These are phyloP conservation scores for Syritta pipiens DNA, from an alignment of 2,888 invertebrate genomes.

Conservation along the genomic window DNA sequence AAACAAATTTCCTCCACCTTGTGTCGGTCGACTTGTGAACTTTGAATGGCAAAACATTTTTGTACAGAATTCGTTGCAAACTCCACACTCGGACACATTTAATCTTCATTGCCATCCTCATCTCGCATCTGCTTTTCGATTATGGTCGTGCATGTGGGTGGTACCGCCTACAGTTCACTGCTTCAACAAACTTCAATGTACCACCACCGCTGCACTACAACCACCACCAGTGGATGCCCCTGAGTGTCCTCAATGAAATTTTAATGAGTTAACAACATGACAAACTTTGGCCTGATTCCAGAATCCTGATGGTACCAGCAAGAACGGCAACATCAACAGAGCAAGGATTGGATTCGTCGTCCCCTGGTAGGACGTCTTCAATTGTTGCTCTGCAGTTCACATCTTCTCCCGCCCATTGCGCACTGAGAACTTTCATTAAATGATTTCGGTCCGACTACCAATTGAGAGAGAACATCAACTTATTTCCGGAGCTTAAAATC, in stretches of 20 bases:
- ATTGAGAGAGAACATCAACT: slow-evolving; percentile 57
- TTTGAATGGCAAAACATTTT: slow-evolving; percentile 3
- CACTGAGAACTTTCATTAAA: slow-evolving; percentile 29
- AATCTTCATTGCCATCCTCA: too few relatives aligned
- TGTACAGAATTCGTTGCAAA: slow-evolving; percentile 12
- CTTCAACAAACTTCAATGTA: slow-evolving; percentile 22
- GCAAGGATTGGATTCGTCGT: background rate
- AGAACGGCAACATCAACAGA: slow-evolving; percentile 56
- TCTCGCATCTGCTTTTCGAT: slow-evolving; percentile 38
- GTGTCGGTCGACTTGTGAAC: background rate
- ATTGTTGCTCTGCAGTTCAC: slow-evolving; percentile 22
- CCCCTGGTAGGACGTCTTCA: background rate
- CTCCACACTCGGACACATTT: slow-evolving; percentile 41
- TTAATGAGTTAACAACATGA: slow-evolving; percentile 67
- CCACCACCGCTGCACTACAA: background rate
- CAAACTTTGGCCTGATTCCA: slow-evolving; percentile 56
- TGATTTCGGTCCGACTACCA: slow-evolving; percentile 19
- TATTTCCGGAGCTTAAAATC: slow-evolving; percentile 62
- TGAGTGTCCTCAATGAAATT: slow-evolving; percentile 54
- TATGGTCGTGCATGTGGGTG: slow-evolving; percentile 7
- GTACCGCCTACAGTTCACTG: slow-evolving; percentile 11
- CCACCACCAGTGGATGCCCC: slow-evolving; percentile 19
- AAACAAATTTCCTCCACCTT: background rate
- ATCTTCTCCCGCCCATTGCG: background rate
- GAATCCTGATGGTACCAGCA: slow-evolving; percentile 45